Evolutionary conservation across 2,113 vertebrate genomes (phyloP).

Genomic region (Crotalus horridus): DNA sequence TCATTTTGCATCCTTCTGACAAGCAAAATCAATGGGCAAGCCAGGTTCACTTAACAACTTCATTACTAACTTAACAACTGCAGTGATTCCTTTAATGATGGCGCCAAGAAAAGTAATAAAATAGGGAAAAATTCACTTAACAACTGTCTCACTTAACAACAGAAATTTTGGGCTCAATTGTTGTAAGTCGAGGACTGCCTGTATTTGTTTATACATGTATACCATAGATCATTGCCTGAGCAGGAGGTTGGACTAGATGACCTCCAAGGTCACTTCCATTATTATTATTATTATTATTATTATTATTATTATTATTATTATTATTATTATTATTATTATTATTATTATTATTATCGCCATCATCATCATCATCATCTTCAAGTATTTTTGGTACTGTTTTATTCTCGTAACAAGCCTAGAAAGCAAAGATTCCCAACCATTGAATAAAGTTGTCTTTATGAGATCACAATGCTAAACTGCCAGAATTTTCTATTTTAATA

Average conservation of each 20-base stretch:
- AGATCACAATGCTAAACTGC: background rate
- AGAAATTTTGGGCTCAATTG: background rate
- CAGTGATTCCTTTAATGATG: background rate
- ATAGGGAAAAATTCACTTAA: background rate
- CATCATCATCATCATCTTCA: too few species aligned
- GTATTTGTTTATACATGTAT: background rate
- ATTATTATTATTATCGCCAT: too few species aligned
- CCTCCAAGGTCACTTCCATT: too few species aligned
- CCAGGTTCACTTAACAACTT: background rate
- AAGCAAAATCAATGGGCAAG: background rate
- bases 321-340: too few species aligned
- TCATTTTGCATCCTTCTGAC: background rate
- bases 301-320: too few species aligned
- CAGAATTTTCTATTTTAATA: background rate
- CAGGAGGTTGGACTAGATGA: too few species aligned
- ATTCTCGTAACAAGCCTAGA: background rate
- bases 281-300: too few species aligned
- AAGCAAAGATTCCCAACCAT: background rate
- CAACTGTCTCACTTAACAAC: background rate
- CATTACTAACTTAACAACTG: background rate
- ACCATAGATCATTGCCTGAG: too few species aligned
- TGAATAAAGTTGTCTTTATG: background rate
- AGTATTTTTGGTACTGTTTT: background rate
- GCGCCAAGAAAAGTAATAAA: background rate
- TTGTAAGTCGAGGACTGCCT: background rate